phyloP scores from a whole-genome alignment of 2,888 invertebrate genomes.

The Plutella xylostella region DNA sequence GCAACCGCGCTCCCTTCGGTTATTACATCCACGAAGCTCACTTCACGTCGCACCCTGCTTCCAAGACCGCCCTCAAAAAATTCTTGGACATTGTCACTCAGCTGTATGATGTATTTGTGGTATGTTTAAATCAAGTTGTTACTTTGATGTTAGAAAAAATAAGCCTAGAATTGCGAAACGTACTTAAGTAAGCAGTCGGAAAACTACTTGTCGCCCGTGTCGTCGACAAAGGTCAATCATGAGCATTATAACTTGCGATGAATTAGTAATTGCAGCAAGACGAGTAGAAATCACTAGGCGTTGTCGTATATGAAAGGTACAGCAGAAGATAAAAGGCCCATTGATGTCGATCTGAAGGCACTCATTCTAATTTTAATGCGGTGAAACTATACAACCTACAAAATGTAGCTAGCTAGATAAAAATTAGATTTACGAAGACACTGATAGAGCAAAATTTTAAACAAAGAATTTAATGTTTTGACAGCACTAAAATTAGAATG shows the following conservation, averaged over 20 bases:
- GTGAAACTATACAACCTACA: too few relatives aligned
- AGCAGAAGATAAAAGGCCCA: too few relatives aligned
- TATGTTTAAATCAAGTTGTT: slow-evolving; percentile 28
- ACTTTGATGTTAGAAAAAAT: too few relatives aligned
- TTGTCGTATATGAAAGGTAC: too few relatives aligned
- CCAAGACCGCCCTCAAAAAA: slow-evolving; percentile 57
- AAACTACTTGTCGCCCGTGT: not conserved
- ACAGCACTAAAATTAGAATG: too few relatives aligned
- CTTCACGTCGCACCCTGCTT: slow-evolving; percentile 36
- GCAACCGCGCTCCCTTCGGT: slow-evolving; percentile 76
- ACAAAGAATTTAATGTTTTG: too few relatives aligned
- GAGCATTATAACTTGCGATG: not conserved
- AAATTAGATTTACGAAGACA: too few relatives aligned
- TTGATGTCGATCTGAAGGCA: too few relatives aligned
- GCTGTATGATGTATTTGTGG: slow-evolving; percentile 70
- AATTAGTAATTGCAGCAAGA: not conserved
- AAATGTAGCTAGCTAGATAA: too few relatives aligned
- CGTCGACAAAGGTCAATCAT: not conserved
- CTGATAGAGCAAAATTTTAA: too few relatives aligned
- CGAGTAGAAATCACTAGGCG: not conserved
- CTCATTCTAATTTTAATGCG: too few relatives aligned
- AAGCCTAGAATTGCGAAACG: not conserved
- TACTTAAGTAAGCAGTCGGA: not conserved
- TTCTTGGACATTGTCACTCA: slow-evolving; percentile 67
- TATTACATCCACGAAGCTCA: slow-evolving; percentile 78